Base-by-base conservation (phyloP, 2,113 vertebrate species). In the Phrynosoma platyrhinos region DNA sequence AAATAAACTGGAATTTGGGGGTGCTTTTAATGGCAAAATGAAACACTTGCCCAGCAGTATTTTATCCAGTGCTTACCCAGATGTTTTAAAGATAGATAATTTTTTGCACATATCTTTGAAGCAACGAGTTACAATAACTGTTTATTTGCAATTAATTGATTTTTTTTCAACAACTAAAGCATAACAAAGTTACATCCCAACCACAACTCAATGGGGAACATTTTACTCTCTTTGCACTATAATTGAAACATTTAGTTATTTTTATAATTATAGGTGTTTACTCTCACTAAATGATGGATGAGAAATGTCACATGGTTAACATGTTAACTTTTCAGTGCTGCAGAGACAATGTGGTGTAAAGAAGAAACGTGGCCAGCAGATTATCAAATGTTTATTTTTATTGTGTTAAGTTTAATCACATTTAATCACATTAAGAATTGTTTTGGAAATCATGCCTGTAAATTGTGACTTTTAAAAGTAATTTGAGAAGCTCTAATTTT, bases 1-100 rank as follows among this genome's bases (percentile, higher is more conserved):
- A 83, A 88, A 92, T 89, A 75, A 83, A 52, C 55, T 81, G 36
- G 92, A 85, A 77, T 36, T 21, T 82, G 55, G 2, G 18, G 3
- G 5, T 75, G 40, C 3, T 79, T 85, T 76, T 14, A 12, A 36
- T 23, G 13, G 78, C 20, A 88, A 90, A 91, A 79, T 74, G 75
- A 77, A 3, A 68, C 1, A 32, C 21, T 32, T 40, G 4, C 0
- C 10, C 68, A 9, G 68, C 68, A n/a, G 25, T 12, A 62, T 16
- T 62, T 62, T 62, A 62, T 62, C 27, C 68, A 71, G 10, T 27
- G 68, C 12, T 30, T 27, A 30, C 68, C 3, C 30, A 71, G 68
- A 30, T 6, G 30, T 30, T 71, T 71, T 10, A 27, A 71, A 30
- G 25, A 2, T 18, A 18, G 2, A 10, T 71, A 30, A 25, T 20